phyloP scores from a whole-genome alignment of 2,797 vertebrate species.

The Chromobotia macracanthus region DNA sequence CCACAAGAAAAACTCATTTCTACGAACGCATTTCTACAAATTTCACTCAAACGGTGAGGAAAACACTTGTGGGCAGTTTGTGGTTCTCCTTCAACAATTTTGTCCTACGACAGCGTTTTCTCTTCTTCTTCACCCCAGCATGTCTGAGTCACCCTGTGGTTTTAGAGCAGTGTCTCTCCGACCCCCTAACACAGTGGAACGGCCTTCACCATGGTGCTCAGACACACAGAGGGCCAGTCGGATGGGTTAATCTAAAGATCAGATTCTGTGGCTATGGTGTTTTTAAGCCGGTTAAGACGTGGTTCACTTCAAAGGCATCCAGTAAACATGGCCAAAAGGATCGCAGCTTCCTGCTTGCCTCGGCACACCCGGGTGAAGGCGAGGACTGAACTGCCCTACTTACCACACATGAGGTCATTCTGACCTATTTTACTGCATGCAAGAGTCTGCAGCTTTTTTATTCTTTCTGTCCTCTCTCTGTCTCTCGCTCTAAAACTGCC shows the following conservation, averaged over 20 bases:
- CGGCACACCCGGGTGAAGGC: constrained; percentile 67
- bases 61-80: constrained; percentile 15
- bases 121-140: constrained; percentile 20
- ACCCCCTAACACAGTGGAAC: constrained; percentile 52
- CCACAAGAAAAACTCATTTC: background rate
- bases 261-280: constrained; percentile 69
- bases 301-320: constrained; percentile 78
- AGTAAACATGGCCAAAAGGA: constrained; percentile 75
- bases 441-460: constrained; percentile 67
- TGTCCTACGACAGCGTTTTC: constrained; percentile 15
- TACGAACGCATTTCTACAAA: background rate
- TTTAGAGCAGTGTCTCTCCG: constrained; percentile 11
- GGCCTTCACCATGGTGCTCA: constrained; percentile 52
- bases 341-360: constrained; percentile 69
- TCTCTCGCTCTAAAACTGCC: constrained; percentile 32
- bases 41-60: background rate
- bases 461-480: constrained; percentile 5
- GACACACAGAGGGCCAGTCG: constrained; percentile 60
- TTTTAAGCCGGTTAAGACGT: constrained; percentile 71
- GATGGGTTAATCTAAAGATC: constrained; percentile 74
- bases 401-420: constrained; percentile 79
- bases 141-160: constrained; percentile 4
- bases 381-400: constrained; percentile 79
- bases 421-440: constrained; percentile 81
- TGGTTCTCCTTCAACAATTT: background rate